These are phyloP conservation scores for Catocala sponsa DNA, from an alignment of 2,888 invertebrate species.

Conservation along the genomic window DNA sequence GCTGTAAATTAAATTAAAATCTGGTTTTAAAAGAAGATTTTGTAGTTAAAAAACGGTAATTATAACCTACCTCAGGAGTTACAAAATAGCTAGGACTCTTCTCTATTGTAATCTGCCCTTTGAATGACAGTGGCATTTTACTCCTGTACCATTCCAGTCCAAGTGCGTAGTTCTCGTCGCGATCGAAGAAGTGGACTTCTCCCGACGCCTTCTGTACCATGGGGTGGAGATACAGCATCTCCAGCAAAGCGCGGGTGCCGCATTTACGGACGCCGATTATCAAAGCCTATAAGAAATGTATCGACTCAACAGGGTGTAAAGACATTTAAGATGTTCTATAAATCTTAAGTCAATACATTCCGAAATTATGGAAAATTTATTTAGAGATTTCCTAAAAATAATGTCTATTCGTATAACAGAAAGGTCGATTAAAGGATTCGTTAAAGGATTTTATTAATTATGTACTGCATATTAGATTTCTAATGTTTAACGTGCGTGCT, in stretches of 20 bases:
- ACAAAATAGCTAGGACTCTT: conserved; percentile 99
- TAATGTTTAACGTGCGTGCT: no score
- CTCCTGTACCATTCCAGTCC: conserved; percentile 98
- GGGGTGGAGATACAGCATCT: conserved; percentile 98
- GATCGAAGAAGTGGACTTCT: conserved; percentile 99
- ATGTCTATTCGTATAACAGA: no score
- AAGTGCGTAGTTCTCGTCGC: conserved; percentile 96
- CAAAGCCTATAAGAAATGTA: conserved; percentile 88
- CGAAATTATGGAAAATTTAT: no score
- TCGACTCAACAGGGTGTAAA: no score
- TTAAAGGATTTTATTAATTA: no score
- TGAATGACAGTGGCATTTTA: conserved; percentile 97
- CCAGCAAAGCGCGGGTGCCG: conserved; percentile 97
- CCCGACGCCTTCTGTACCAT: conserved; percentile 97
- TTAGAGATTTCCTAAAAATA: no score
- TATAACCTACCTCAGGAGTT: conserved; percentile 93
- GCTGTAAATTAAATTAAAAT: no score
- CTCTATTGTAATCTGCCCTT: conserved; percentile 97
- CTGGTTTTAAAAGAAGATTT: no score
- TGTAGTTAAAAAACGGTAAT: not conserved
- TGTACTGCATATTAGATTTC: no score
- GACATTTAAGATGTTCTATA: no score
- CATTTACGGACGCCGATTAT: conserved; percentile 99
- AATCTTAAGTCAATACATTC: no score
- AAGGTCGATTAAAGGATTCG: no score